These are phyloP conservation scores for Chironex yamaguchii DNA, from an alignment of 30 jellyfish, hydroid and myxozoan genomes.

Conservation along the genomic window DNA sequence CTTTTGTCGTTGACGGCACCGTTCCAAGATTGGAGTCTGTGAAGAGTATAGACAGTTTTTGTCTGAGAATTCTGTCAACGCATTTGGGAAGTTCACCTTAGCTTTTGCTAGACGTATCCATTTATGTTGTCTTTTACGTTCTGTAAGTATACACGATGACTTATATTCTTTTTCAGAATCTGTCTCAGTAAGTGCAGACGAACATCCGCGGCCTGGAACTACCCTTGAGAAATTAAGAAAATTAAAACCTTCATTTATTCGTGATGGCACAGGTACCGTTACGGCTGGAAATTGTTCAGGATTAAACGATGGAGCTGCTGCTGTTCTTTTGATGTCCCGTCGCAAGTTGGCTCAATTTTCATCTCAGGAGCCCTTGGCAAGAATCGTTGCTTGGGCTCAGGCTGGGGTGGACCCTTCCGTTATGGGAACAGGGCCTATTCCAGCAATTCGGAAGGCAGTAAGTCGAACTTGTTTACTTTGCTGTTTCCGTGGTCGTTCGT, in stretches of 20 bases:
- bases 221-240: conserved; percentile 52
- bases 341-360: conserved; percentile 45
- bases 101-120: no score
- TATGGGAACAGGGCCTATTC: conserved; percentile 97
- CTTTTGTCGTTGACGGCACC: no score
- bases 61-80: no score
- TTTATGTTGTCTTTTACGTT: background rate
- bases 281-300: conserved; percentile 98
- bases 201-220: conserved; percentile 85
- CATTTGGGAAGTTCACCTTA: no score
- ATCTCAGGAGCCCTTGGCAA: conserved; percentile 73
- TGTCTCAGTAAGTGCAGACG: conserved; percentile 42
- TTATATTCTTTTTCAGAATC: conserved; percentile 34
- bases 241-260: conserved; percentile 77
- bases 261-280: conserved; percentile 80
- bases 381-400: conserved; percentile 90
- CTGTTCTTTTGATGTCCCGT: conserved; percentile 64
- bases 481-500: background rate
- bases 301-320: conserved; percentile 98
- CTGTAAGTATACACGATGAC: background rate
- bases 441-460: conserved; percentile 86
- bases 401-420: conserved; percentile 95
- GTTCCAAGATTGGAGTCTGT: no score
- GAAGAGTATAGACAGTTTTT: no score
- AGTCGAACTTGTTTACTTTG: no score